Percentiles rank a stretch among this genome's conserved stretches.
These are phyloP conservation scores for Dicrostonyx torquatus DNA, from an alignment of 2,797 vertebrate genomes.

Conservation along the genomic window DNA sequence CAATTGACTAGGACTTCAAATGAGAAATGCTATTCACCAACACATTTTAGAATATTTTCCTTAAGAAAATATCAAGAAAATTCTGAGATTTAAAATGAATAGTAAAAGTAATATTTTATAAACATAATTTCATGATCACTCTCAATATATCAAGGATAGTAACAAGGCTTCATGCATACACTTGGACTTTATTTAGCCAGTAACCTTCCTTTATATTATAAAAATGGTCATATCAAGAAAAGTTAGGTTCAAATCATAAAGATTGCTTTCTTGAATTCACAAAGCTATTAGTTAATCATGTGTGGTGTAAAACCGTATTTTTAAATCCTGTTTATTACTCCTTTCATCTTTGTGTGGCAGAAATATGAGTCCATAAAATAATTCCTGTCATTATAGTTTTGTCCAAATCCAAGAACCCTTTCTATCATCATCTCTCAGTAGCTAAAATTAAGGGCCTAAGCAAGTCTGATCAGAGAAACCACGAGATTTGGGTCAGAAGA, in stretches of 20 bases:
- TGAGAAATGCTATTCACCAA: background rate
- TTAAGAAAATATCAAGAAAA: background rate
- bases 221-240: background rate
- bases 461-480: too few species aligned
- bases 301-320: background rate
- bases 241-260: background rate
- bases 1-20: background rate
- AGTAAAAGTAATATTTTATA: background rate
- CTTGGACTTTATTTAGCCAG: background rate
- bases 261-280: background rate
- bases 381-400: background rate
- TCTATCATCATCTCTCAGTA: background rate
- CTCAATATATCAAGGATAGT: background rate
- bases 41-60: background rate
- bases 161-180: background rate
- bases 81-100: background rate
- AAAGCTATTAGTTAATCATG: background rate
- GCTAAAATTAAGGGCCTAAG: background rate
- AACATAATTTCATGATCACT: background rate
- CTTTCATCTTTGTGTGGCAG: background rate
- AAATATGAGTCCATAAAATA: background rate
- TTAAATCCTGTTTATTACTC: background rate
- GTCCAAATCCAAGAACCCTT: background rate
- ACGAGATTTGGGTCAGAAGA: too few species aligned
- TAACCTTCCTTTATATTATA: background rate